Conservation (phyloP, 2,888 invertebrate genomes). For the Augiades crinisus region DNA sequence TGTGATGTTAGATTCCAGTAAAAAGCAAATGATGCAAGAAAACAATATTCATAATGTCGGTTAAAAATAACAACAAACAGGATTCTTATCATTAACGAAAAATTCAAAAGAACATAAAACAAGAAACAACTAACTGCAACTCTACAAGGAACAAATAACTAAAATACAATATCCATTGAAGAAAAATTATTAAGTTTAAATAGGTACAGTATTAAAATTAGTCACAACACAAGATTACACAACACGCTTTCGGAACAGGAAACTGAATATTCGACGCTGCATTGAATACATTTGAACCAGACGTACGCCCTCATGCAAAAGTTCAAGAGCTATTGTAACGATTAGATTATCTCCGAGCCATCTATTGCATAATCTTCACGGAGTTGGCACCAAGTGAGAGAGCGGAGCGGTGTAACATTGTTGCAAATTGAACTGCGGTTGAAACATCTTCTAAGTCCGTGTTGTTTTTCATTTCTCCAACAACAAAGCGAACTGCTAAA, state of each 20-base stretch:
- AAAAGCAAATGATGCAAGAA: too few species aligned
- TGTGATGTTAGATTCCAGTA: too few species aligned
- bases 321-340: conserved; percentile 55
- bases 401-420: conserved; percentile 25
- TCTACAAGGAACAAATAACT: too few species aligned
- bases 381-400: conserved; percentile 31
- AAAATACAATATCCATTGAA: too few species aligned
- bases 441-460: conserved; percentile 7
- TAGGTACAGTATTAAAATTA: neutral
- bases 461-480: conserved; percentile 1
- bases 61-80: too few species aligned
- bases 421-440: conserved; percentile 17
- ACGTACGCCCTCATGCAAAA: conserved; percentile 48
- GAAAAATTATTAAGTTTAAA: too few species aligned
- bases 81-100: too few species aligned
- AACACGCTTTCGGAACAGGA: conserved; percentile 18
- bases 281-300: conserved; percentile 19
- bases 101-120: too few species aligned
- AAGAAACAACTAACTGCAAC: too few species aligned
- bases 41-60: too few species aligned
- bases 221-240: conserved; percentile 3
- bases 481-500: conserved; percentile 1
- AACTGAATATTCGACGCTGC: conserved; percentile 13
- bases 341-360: conserved; percentile 54
- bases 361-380: conserved; percentile 47